Base-by-base conservation (phyloP, 2,113 vertebrate genomes). In the Clarias macrocephalus region DNA sequence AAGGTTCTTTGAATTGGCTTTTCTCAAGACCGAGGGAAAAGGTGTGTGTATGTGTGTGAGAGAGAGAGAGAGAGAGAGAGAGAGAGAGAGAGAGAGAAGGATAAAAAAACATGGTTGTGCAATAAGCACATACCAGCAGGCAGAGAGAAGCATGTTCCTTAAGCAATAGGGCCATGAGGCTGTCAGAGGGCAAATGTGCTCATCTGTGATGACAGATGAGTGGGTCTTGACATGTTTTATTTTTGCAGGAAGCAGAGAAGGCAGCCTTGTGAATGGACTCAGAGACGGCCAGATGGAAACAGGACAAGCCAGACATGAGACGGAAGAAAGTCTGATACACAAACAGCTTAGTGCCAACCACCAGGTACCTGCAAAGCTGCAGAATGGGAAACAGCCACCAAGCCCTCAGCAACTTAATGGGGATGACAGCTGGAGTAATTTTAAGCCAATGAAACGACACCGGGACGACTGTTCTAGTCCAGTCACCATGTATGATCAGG, bases 251-350 rank as follows among this genome's bases (percentile, higher is more conserved):
- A 93, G 89, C 93, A 96, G 90, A 93, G 91, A 97, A 96, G 96
- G 96, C 95, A 97, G 95, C 95, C 95, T 95, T 93, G 96, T 98
- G 98, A 96, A 99, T 99, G 98, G 97, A 96, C 96, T 93, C 94
- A 95, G 93, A 97, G 94, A 95, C 96, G 97, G 96, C 97, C 98
- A 97, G 97, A 99, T 99, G 98, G 98, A 99, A 98, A 97, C 96
- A 96, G 96, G 97, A 91, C 95, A 97, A 95, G 94, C 94, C 94
- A 96, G 94, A 92, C 96, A 99, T 97, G 96, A 95, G 94, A 96
- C 96, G 90, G 96, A 97, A 96, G 96, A 96, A 96, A 97, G 94
- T 96, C 93, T 96, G 92, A 97, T 96, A 94, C 93, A 95, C 93
- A 93, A 94, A 88, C 95, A 96, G 85, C 92, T 96, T 89, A 94